phyloP scores from a whole-genome alignment of 2,888 invertebrate genomes.

The Sminthurinus aureus region DNA sequence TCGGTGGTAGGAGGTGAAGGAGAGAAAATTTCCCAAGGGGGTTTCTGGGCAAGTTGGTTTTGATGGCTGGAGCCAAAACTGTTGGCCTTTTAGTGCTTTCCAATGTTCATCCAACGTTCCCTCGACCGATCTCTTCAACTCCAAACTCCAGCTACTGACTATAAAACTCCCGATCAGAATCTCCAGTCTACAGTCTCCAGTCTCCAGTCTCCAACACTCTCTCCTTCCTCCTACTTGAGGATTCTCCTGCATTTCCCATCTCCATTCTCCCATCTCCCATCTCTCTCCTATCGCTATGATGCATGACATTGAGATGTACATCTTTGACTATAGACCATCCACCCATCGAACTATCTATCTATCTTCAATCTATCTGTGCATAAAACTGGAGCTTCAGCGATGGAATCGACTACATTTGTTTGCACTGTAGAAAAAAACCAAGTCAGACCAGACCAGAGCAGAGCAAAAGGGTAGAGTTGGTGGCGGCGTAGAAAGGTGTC shows the following conservation, averaged over 20 bases:
- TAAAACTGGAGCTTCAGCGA: too few species aligned
- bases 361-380: too few species aligned
- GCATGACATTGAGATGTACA: too few species aligned
- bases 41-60: slow-evolving; percentile 3
- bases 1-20: not conserved
- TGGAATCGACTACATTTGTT: too few species aligned
- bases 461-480: too few species aligned
- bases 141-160: not conserved
- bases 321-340: too few species aligned
- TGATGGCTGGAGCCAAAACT: slow-evolving; percentile 12
- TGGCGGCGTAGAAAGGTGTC: not conserved
- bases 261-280: not conserved
- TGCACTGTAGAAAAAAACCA: too few species aligned
- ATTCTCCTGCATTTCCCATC: not conserved
- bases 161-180: not conserved
- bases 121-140: not conserved
- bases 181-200: not conserved
- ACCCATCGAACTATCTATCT: too few species aligned
- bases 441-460: too few species aligned
- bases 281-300: not conserved
- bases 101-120: slow-evolving; percentile 9
- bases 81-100: slow-evolving; percentile 16
- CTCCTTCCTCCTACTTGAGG: too few species aligned
- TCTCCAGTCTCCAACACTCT: too few species aligned
- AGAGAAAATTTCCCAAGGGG: slow-evolving; percentile 2